phyloP scores from a whole-genome alignment of 1,140 invertebrate genomes.

The Leptinotarsa texana region DNA sequence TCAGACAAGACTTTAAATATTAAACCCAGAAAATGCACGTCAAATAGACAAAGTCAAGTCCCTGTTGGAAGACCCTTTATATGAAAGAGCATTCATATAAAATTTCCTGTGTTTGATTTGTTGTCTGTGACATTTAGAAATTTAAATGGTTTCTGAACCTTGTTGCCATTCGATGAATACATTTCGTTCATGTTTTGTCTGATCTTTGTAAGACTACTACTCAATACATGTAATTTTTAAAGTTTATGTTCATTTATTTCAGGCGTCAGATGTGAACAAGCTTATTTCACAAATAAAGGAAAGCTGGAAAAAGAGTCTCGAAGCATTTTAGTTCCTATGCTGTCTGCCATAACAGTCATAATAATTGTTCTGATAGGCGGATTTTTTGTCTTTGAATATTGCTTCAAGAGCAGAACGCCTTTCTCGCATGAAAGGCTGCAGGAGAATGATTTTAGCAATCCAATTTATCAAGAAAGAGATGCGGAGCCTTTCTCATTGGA shows the following conservation, averaged over 20 bases:
- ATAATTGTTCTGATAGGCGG: conserved; percentile 37
- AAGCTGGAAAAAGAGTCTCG: conserved; percentile 20
- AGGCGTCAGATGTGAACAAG: conserved; percentile 24
- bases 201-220: too few relatives aligned
- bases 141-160: too few relatives aligned
- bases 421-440: conserved; percentile 80
- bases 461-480: conserved; percentile 77
- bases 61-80: too few relatives aligned
- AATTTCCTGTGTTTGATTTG: too few relatives aligned
- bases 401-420: conserved; percentile 60
- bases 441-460: conserved; percentile 80
- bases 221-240: too few relatives aligned
- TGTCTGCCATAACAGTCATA: conserved; percentile 38
- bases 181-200: too few relatives aligned
- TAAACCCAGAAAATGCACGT: too few relatives aligned
- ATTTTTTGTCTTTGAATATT: conserved; percentile 38
- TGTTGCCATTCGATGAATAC: too few relatives aligned
- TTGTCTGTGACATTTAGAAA: too few relatives aligned
- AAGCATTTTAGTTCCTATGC: conserved; percentile 37
- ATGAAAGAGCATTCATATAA: too few relatives aligned
- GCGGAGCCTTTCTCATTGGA: conserved; percentile 65
- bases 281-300: not conserved
- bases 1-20: too few relatives aligned
- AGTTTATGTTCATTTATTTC: not conserved
- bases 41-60: too few relatives aligned